Evolutionary conservation across 2,888 invertebrate species (phyloP), one percentile per base, ranked within the genome.

Genomic region (Cantharis rufa): DNA sequence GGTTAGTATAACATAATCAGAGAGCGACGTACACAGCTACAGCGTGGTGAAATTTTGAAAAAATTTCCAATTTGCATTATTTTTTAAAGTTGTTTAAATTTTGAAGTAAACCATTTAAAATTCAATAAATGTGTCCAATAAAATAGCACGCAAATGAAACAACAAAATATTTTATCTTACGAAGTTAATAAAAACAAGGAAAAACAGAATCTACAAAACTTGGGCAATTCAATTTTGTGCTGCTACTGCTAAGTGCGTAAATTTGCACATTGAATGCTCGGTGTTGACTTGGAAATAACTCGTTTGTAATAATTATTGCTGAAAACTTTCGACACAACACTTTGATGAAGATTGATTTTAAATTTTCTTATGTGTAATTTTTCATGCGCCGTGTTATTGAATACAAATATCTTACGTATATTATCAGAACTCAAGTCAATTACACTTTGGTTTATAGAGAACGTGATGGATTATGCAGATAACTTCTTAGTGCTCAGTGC

Each of bases 241-340:
- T 80, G 79, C 81, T 76, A 76, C 48, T 75, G 78, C 77, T 82
- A 81, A 82, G 80, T 81, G 82, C 81, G 82, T 82, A 79, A 82
- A 82, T 82, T 82, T 81, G 78, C 79, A 82, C 81, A 81, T 81
- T 82, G 82, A 82, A 82, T 80, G 80, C 78, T 64, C 78, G 76
- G 77, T 77, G 75, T 68, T 79, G 66, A 71, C 62, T 24, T 66
- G 79, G 80, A 80, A 81, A 81, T 81, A 82, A 82, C 80, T 82
- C 81, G 79, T 82, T 81, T 82, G 81, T 82, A 82, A 82, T 82
- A 82, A 82, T 82, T 81, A 81, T 80, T 80, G 80, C 74, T 75
- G 78, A 76, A 78, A 82, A 80, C 78, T 81, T 81, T 74, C 77
- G 77, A 77, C 79, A 81, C 79, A 81, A 81, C 80, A 79, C 74